A percentile compares a stretch with the other conserved stretches of the same genome.
phyloP scores from a whole-genome alignment of 2,888 invertebrate genomes.

The Leucophenga montana region DNA sequence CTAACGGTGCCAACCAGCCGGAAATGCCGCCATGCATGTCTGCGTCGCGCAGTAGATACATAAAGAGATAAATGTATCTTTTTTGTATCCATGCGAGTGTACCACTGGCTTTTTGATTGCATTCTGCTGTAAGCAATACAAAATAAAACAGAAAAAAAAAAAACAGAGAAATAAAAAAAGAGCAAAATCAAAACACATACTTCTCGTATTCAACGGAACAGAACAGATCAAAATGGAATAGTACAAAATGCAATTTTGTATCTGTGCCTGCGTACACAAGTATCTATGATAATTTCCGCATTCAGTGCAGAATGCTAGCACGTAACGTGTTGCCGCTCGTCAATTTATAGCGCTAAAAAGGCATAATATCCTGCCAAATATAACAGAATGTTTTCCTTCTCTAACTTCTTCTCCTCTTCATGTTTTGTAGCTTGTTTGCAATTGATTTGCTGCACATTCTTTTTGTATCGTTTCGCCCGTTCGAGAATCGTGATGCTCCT shows the following conservation, averaged over 20 bases:
- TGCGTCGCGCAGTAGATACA: constrained; percentile 41
- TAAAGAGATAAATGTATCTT: neutral
- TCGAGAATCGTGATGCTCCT: neutral
- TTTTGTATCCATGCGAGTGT: constrained; percentile 27
- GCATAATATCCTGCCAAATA: constrained; percentile 27
- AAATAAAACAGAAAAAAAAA: constrained; percentile 1
- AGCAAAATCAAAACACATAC: constrained; percentile 4
- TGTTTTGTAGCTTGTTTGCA: neutral
- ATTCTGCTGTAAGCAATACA: constrained; percentile 45
- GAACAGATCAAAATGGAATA: neutral
- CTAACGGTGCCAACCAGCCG: constrained; percentile 68
- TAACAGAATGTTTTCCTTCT: neutral
- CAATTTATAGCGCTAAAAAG: constrained; percentile 23
- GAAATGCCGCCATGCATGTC: constrained; percentile 67
- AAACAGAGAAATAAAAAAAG: constrained; percentile 24
- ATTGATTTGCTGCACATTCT: constrained; percentile 12
- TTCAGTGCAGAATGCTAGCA: neutral
- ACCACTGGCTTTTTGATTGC: constrained; percentile 57
- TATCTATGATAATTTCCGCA: constrained; percentile 25
- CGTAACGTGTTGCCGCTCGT: constrained; percentile 25
- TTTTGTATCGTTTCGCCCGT: neutral
- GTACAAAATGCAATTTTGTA: neutral
- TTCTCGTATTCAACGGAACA: neutral
- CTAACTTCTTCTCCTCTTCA: neutral
- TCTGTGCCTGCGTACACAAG: neutral